phyloP scores from a whole-genome alignment of 2,797 vertebrate genomes.

The Echeneis naucrates region DNA sequence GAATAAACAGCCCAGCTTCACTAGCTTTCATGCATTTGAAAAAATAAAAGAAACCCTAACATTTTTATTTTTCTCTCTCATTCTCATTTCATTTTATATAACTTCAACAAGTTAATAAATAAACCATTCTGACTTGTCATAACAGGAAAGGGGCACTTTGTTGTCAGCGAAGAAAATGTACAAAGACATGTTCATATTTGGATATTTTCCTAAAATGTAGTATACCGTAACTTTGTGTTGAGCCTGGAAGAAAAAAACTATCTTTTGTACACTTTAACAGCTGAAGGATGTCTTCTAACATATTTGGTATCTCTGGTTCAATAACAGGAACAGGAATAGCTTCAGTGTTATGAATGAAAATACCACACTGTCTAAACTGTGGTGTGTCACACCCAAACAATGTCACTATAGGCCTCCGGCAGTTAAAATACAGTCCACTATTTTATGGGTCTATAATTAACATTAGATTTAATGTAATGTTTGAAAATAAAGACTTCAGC shows the following conservation, averaged over 20 bases:
- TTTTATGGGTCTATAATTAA: conserved; percentile 72
- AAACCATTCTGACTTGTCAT: neutral
- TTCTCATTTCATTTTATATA: no score
- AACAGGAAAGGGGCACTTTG: neutral
- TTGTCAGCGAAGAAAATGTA: neutral
- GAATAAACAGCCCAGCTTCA: no score
- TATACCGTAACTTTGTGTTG: conserved; percentile 7
- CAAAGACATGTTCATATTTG: neutral
- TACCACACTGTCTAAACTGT: conserved; percentile 67
- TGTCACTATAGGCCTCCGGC: conserved; percentile 64
- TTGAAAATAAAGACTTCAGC: conserved; percentile 66
- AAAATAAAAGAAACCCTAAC: neutral
- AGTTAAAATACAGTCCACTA: conserved; percentile 60
- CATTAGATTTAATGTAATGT: conserved; percentile 67
- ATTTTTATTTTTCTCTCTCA: neutral
- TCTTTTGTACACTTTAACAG: conserved; percentile 25
- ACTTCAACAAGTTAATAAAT: no score
- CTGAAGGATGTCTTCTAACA: conserved; percentile 29
- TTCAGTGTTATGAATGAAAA: conserved; percentile 77
- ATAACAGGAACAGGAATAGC: conserved; percentile 54
- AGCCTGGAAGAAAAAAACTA: conserved; percentile 10
- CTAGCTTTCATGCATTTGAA: no score
- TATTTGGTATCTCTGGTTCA: conserved; percentile 52
- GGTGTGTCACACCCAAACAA: conserved; percentile 68
- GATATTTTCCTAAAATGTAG: neutral